These are phyloP conservation scores for Myrmecobius fasciatus DNA, from an alignment of 2,113 vertebrate species.

Conservation along the genomic window DNA sequence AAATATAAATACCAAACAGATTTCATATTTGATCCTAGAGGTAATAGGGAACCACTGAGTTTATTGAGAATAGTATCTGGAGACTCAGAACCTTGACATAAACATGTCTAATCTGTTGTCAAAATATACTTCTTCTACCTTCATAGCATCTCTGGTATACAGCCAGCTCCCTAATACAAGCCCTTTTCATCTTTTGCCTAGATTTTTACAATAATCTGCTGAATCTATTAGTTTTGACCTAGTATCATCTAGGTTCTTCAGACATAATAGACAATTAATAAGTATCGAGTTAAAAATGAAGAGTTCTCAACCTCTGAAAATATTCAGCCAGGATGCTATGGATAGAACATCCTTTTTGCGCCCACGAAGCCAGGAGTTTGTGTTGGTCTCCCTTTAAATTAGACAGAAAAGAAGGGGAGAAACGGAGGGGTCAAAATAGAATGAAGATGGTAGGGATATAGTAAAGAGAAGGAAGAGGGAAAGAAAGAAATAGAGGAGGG, in stretches of 20 bases:
- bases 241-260: not conserved
- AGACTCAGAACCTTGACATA: not conserved
- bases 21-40: not conserved
- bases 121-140: not conserved
- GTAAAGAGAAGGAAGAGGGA: not conserved
- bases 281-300: not conserved
- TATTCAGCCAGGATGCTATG: not conserved
- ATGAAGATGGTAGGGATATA: not conserved
- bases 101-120: not conserved
- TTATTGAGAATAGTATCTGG: not conserved
- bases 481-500: no score
- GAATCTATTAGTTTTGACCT: not conserved
- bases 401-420: not conserved
- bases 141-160: not conserved
- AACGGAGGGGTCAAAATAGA: not conserved
- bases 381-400: no score
- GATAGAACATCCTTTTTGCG: not conserved
- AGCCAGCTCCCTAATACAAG: not conserved
- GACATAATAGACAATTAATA: not conserved
- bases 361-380: not conserved
- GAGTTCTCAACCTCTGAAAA: not conserved
- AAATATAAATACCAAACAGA: not conserved
- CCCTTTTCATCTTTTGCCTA: not conserved
- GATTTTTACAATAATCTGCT: not conserved
- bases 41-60: not conserved